Evolutionary conservation across 1,140 invertebrate species (phyloP), one percentile per base, ranked within the genome.

Genomic region (Oscheius sp.): DNA sequence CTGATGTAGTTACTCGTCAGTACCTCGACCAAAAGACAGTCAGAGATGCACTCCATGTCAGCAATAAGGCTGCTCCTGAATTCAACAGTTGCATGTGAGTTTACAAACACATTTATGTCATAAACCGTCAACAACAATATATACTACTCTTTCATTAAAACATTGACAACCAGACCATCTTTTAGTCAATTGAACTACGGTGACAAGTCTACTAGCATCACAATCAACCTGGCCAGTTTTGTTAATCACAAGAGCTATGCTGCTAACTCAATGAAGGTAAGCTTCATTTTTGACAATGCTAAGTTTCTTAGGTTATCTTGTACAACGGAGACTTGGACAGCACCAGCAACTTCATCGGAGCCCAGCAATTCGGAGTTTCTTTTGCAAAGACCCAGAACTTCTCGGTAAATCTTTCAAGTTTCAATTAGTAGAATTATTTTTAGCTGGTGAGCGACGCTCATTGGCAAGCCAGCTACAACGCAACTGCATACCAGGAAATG

Each of bases 281-380:
- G n/a, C n/a, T n/a, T n/a, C n/a, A n/a, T n/a, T n/a, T n/a, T n/a
- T n/a, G n/a, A n/a, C n/a, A n/a, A n/a, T n/a, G n/a, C n/a, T n/a
- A n/a, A n/a, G n/a, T n/a, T n/a, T n/a, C n/a, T n/a, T n/a, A n/a
- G n/a, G 65, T 75, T 18, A 46, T 75, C 52, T 20, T 75, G n/a
- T 75, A 64, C 73, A 70, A 64, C 18, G 73, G 73, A 52, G 73
- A 75, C 29, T 34, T 72, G 1, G 73, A 75, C 23, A 65, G 26
- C 42, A 42, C 29, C 26, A 52, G 59, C 28, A 58, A 46, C 23
- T 64, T 75, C 20, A 49, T 75, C 31, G 68, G 63, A 38, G 62
- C 58, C 13, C 73, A 75, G 59, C 31, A 29, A 31, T 75, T 75
- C 42, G 59, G 34, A 72, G 32, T 29, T 49, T 32, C 52, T 52